A percentile compares a stretch with the other conserved stretches of the same genome.
phyloP scores from a whole-genome alignment of 2,113 vertebrate genomes.

The Eulemur rufifrons region DNA sequence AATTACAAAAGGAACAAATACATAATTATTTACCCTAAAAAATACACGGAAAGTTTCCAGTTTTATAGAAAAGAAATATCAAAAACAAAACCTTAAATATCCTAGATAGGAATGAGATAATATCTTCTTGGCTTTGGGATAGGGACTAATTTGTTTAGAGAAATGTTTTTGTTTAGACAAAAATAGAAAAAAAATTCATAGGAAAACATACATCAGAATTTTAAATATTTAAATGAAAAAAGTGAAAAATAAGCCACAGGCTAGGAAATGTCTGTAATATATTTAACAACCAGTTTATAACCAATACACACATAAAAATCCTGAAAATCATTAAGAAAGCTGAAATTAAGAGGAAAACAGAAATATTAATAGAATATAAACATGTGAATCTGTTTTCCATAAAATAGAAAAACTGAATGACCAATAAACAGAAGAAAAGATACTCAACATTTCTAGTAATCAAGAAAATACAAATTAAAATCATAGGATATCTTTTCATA shows the following conservation, averaged over 20 bases:
- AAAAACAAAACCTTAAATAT: conserved; percentile 11
- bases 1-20: conserved; percentile 29
- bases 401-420: background rate
- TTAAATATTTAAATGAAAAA: background rate
- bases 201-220: conserved; percentile 8
- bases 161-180: background rate
- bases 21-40: conserved; percentile 1
- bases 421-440: background rate
- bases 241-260: background rate
- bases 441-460: background rate
- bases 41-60: background rate
- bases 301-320: background rate
- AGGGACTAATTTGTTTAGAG: background rate
- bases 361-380: background rate
- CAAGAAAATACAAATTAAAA: background rate
- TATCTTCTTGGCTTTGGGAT: background rate
- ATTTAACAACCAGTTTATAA: background rate
- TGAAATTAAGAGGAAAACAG: background rate
- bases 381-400: background rate
- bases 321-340: background rate
- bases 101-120: background rate
- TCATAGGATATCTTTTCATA: background rate
- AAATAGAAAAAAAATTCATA: background rate
- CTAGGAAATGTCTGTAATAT: background rate
- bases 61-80: background rate